Conservation (phyloP, 2,797 vertebrate genomes). For the Semaprochilodus insignis region DNA sequence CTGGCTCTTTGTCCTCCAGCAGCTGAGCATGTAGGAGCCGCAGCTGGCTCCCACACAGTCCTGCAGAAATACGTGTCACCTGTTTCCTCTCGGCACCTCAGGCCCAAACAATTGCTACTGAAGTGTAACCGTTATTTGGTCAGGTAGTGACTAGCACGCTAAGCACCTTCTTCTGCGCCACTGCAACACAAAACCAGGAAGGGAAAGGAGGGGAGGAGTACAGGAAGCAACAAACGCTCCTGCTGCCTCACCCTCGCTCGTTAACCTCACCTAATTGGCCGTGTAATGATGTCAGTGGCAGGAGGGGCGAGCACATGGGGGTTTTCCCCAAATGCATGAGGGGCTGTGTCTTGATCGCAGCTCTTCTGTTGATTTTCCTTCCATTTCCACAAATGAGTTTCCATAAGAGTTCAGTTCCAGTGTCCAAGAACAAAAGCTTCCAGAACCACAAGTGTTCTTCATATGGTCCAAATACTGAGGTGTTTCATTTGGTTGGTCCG, state of each 20-base stretch:
- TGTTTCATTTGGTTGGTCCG: too few relatives aligned
- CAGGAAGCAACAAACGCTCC: slow-evolving; percentile 48
- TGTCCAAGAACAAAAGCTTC: background rate
- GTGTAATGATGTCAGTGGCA: slow-evolving; percentile 83
- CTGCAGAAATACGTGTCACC: slow-evolving; percentile 45
- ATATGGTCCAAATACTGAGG: too few relatives aligned
- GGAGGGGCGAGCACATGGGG: background rate
- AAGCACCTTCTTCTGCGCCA: background rate
- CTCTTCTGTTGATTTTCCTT: background rate
- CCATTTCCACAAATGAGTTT: too few relatives aligned
- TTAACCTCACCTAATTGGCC: slow-evolving; percentile 86
- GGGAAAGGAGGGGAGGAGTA: slow-evolving; percentile 10
- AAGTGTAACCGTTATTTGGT: slow-evolving; percentile 31
- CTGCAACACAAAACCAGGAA: background rate
- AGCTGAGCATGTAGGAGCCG: slow-evolving; percentile 52
- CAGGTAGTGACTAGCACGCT: slow-evolving; percentile 1
- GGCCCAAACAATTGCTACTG: slow-evolving; percentile 23
- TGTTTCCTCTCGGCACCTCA: slow-evolving; percentile 31
- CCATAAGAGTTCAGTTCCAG: background rate
- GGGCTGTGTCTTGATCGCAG: background rate
- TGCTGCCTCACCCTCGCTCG: slow-evolving; percentile 55
- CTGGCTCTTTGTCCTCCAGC: slow-evolving; percentile 57
- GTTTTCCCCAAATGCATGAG: background rate
- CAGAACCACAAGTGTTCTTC: too few relatives aligned
- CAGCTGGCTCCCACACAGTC: slow-evolving; percentile 49